Base-by-base conservation (phyloP, 2,113 vertebrate species). In the Blennius ocellaris region DNA sequence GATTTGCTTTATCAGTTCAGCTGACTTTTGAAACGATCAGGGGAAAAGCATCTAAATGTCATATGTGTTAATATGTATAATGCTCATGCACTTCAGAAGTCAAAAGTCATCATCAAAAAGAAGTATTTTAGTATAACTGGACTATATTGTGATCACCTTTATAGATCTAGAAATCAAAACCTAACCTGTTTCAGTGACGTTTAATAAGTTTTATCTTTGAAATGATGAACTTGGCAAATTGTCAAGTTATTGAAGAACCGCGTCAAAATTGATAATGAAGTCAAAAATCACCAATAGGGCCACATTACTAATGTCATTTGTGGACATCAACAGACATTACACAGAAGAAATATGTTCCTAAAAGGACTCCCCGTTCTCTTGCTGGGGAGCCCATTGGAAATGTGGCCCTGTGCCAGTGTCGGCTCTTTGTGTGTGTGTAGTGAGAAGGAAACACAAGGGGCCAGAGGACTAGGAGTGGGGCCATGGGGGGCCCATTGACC, bases 381-480 rank as follows among this genome's bases (percentile, higher is more conserved):
- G 38, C 62, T 63, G 73, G 56, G 78, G 76, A 86, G 78, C 10
- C 80, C 78, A 81, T 82, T 87, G 77, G 75, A 82, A 80, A 80
- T 65, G 81, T 84, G 87, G 87, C 83, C 71, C 48, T 8, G 79
- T 80, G 89, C 89, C 88, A 91, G 63, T 39, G 66, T 77, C 41
- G 51, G 66, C 67, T 89, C 87, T 92, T 93, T 94, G 91, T 94
- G 75, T 83, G 85, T 90, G 92, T 92, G 85, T 92, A 93, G 66
- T 93, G 92, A 94, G 75, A 93, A 87, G 90, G 92, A 94, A 94
- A 89, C 77, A 76, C 83, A 78, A 72, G 90, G 81, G 86, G 83
- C 79, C 85, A 80, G 78, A 64, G 83, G 81, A 83, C 81, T 72
- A 85, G 78, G 63, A 86, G 82, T 74, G 88, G 83, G 85, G 77